Evolutionary conservation across 2,113 vertebrate species (phyloP), one percentile per base, ranked within the genome.

Genomic region (Daphoenositta chrysoptera): DNA sequence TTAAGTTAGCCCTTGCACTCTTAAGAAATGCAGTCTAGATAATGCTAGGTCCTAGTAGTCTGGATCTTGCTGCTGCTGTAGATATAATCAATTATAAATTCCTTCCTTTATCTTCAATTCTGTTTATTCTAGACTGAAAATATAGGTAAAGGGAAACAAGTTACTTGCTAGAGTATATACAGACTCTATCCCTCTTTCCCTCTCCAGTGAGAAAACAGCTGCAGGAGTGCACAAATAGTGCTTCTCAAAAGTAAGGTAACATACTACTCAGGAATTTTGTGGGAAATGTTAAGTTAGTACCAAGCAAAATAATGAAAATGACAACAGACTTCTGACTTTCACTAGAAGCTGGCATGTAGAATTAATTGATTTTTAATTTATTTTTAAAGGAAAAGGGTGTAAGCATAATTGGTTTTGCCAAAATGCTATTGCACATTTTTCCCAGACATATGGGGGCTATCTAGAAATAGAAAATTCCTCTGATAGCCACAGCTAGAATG

Each of bases 371-470:
- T 60, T 72, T 73, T 47, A 56, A 21, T 76, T 66, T 27, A 9
- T 75, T 63, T 75, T 65, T 81, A 56, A 77, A 72, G 16, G 14
- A 44, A 87, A 90, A 85, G 8, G 3, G 9, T 16, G 4, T 48
- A 27, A 69, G 42, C 11, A 53, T 21, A 78, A 39, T 17, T 21
- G 3, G 0, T 70, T 84, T 90, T 70, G 44, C 17, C 31, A 66
- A 79, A 86, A 75, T 15, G 2, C 11, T n/a, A 37, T 11, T 16
- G 8, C 42, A 48, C 3, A 15, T 70, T 83, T 94, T 63, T 61
- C 16, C 37, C 4, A 40, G 8, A 11, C 48, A 13, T 56, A 65
- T 39, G 12, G 6, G 13, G 1, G 3, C 7, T 2, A 1, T 51
- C 40, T 28, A 63, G 64, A 73, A 91, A 48, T 1, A 72, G 13